phyloP scores from a whole-genome alignment of 2,888 invertebrate genomes.

The Acleris literana region DNA sequence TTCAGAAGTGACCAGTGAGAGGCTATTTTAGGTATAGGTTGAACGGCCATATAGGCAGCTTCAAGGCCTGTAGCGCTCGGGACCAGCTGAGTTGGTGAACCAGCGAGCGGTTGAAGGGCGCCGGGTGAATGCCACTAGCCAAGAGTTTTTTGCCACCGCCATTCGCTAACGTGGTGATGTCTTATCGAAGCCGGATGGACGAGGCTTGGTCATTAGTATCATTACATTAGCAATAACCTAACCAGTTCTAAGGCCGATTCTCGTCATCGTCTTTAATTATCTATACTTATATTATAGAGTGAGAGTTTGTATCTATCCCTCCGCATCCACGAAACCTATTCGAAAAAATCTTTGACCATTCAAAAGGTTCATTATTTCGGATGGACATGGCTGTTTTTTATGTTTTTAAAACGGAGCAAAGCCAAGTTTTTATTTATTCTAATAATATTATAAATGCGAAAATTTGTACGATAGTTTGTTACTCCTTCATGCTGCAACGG shows the following conservation, averaged over 20 bases:
- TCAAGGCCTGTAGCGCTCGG: conserved; percentile 71
- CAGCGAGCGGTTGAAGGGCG: conserved; percentile 76
- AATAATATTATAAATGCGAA: too few relatives aligned
- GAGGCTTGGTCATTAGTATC: conserved; percentile 53
- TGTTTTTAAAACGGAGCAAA: too few relatives aligned
- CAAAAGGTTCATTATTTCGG: too few relatives aligned
- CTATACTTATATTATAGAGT: background rate
- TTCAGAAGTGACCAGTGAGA: conserved; percentile 37
- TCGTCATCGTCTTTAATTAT: too few relatives aligned
- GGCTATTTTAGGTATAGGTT: conserved; percentile 63
- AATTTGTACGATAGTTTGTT: too few relatives aligned
- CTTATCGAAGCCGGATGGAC: conserved; percentile 71
- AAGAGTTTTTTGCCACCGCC: conserved; percentile 68
- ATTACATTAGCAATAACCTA: conserved; percentile 45
- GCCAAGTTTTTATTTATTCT: too few relatives aligned
- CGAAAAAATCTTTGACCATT: too few relatives aligned
- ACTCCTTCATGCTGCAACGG: too few relatives aligned
- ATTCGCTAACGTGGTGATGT: conserved; percentile 69
- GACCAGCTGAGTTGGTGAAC: conserved; percentile 75
- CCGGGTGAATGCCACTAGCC: conserved; percentile 78
- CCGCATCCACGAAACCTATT: too few relatives aligned
- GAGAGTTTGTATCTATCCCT: too few relatives aligned
- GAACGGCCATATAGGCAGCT: conserved; percentile 68
- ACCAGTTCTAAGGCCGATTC: conserved; percentile 34
- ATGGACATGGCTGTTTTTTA: too few relatives aligned